Evolutionary conservation across 2,797 vertebrate species (phyloP), one percentile per base, ranked within the genome.

Genomic region (Apogon talboti): DNA sequence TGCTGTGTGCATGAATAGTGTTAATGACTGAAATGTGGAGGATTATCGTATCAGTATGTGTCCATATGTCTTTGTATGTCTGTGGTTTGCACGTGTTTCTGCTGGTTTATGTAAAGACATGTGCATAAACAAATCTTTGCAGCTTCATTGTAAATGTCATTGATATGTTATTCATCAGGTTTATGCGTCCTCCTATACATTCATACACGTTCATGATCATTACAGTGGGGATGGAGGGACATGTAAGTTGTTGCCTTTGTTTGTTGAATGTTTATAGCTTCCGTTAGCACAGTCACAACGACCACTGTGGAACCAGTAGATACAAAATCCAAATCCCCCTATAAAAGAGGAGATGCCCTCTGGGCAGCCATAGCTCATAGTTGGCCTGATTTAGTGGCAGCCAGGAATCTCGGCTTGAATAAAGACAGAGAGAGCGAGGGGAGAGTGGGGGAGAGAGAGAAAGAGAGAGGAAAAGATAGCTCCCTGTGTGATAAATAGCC

Each of bases 401-500:
- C 87, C 90, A 76, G 85, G 89, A 92, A 91, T 91, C 90, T 74
- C 80, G 91, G 91, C 90, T 91, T 91, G 90, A 90, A 92, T 91
- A 90, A 90, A 89, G 87, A 88, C 87, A 86, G 90, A 91, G 88
- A 76, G 88, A 89, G 86, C 51, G 85, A 85, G 86, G 83, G 82
- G 74, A 87, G 88, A 89, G 83, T 79, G 83, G 73, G 58, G 58
- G 81, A 79, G 77, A 79, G 71, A 81, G 85, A 80, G 71, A 79
- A 81, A 88, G 80, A 86, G 81, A 65, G 79, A 66, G 87, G 89
- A 86, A 85, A 86, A 91, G 86, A 91, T 88, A 87, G 91, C 91
- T 92, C 87, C 74, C 87, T n/a, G 88, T 86, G 91, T 94, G 92
- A 94, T 94, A 93, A 94, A 94, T 93, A 94, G 93, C 92, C 91